A percentile compares a stretch with the other conserved stretches of the same genome.
phyloP scores from a whole-genome alignment of 2,113 vertebrate species.

The Brachypteracias leptosomus region DNA sequence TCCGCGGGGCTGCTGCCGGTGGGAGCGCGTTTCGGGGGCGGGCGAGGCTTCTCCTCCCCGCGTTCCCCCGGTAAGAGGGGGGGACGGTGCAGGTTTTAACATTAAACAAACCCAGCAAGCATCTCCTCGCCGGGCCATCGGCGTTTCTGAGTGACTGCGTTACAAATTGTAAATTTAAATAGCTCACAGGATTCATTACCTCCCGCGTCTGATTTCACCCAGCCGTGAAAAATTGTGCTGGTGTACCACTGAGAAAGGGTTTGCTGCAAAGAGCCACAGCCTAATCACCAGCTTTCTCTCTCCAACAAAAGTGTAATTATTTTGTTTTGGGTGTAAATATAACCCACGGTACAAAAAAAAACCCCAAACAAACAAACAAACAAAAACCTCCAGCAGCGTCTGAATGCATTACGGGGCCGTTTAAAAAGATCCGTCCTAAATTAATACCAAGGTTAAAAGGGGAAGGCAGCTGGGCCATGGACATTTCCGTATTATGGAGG shows the following conservation, averaged over 20 bases:
- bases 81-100: conserved; percentile 75
- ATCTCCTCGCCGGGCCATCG: conserved; percentile 74
- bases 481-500: conserved; percentile 10
- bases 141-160: conserved; percentile 81
- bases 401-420: conserved; percentile 51
- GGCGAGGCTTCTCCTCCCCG: neutral
- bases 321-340: conserved; percentile 84
- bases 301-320: conserved; percentile 83
- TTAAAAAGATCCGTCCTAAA: conserved; percentile 53
- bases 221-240: conserved; percentile 87
- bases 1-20: neutral
- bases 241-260: conserved; percentile 83
- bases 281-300: conserved; percentile 80
- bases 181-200: conserved; percentile 85
- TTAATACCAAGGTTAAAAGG: conserved; percentile 55
- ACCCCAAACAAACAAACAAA: neutral
- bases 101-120: conserved; percentile 85
- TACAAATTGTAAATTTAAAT: conserved; percentile 89
- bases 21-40: neutral
- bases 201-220: conserved; percentile 84
- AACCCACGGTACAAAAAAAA: conserved; percentile 68
- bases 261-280: conserved; percentile 77
- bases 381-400: conserved; percentile 61
- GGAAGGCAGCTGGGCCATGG: conserved; percentile 26
- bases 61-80: conserved; percentile 18